Conservation (phyloP, 2,797 vertebrate species). For the Perdix hodgsoniae region DNA sequence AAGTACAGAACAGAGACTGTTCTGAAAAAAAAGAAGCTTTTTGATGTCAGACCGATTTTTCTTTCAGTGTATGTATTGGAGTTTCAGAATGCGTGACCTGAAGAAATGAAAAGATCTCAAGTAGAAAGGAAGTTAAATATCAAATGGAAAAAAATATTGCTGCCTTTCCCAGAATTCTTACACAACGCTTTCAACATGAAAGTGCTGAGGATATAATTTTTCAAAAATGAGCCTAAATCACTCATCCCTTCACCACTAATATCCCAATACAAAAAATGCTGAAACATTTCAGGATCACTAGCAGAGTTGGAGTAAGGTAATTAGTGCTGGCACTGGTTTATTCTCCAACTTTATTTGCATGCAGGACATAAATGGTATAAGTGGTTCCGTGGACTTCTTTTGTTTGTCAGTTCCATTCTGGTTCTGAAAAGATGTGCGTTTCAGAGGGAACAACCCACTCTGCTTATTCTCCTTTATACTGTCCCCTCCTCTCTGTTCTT, state of each 20-base stretch:
- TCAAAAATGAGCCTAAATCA: not conserved
- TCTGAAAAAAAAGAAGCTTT: not conserved
- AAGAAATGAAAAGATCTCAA: not conserved
- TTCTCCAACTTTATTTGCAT: not conserved
- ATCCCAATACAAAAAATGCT: not conserved
- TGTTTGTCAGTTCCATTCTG: not conserved
- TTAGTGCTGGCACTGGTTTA: not conserved
- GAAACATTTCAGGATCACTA: not conserved
- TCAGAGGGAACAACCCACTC: not conserved
- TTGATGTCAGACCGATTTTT: not conserved
- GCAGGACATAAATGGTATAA: not conserved
- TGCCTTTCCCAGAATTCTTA: not conserved
- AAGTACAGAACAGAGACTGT: not conserved
- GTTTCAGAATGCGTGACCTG: not conserved
- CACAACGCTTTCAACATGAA: not conserved
- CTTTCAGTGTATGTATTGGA: not conserved
- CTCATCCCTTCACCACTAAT: not conserved
- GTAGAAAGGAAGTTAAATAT: not conserved
- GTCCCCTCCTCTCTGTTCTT: not conserved
- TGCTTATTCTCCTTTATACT: not conserved
- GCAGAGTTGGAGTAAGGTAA: not conserved
- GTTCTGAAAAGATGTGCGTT: not conserved
- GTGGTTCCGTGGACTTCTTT: not conserved
- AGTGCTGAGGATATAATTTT: not conserved
- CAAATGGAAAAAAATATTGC: not conserved